Evolutionary conservation across 2,888 invertebrate species (phyloP).

Genomic region (Morpho helenor): DNA sequence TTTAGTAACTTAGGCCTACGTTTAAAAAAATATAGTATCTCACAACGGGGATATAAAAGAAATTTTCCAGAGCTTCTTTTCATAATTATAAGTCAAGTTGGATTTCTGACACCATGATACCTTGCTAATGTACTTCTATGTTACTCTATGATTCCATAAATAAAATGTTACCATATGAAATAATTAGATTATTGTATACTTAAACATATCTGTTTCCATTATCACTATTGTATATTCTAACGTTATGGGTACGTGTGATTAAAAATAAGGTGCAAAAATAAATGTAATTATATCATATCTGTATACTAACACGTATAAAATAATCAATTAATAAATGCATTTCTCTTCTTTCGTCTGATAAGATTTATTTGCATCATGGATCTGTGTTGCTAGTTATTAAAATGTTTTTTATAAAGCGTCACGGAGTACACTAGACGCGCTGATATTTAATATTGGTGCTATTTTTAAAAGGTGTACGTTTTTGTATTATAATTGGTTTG

Average conservation of each 20-base stretch:
- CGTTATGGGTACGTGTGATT: constrained; percentile 52
- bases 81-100: not conserved
- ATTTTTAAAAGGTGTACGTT: constrained; percentile 43
- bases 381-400: constrained; percentile 56
- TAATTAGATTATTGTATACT: constrained; percentile 53
- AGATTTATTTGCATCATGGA: constrained; percentile 40
- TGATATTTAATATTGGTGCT: constrained; percentile 75
- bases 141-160: constrained; percentile 46
- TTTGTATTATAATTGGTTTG: constrained; percentile 16
- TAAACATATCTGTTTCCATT: constrained; percentile 64
- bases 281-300: constrained; percentile 21
- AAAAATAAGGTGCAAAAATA: constrained; percentile 46
- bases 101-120: constrained; percentile 1
- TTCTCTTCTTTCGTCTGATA: constrained; percentile 26
- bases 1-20: constrained; percentile 21
- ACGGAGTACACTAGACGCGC: constrained; percentile 42
- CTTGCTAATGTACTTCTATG: constrained; percentile 7
- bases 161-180: constrained; percentile 70
- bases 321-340: constrained; percentile 17
- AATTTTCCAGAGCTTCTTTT: not conserved
- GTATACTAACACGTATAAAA: constrained; percentile 17
- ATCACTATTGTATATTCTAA: constrained; percentile 60
- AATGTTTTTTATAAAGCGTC: constrained; percentile 34
- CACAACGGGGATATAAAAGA: constrained; percentile 1
- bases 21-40: constrained; percentile 12